phyloP scores from a whole-genome alignment of 2,113 vertebrate species.

The Dryoscopus gambensis region DNA sequence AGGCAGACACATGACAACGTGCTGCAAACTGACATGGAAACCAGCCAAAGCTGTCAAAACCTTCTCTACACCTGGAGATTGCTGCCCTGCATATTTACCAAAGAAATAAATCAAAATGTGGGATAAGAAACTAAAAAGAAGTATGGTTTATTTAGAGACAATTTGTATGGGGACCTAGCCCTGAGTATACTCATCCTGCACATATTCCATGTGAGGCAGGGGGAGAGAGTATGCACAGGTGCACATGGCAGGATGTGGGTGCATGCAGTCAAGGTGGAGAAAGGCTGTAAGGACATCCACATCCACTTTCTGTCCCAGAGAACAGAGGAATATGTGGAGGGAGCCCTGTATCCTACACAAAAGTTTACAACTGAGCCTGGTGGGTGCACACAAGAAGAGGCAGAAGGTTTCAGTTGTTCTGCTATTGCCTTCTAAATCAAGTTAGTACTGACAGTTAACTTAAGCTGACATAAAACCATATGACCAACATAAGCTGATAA shows the following conservation, averaged over 20 bases:
- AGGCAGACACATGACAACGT: not conserved
- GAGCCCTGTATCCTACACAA: not conserved
- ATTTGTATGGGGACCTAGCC: not conserved
- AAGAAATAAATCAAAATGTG: not conserved
- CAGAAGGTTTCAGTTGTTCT: not conserved
- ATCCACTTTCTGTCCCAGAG: not conserved
- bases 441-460: not conserved
- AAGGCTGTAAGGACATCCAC: not conserved
- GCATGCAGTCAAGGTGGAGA: not conserved
- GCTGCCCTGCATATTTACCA: not conserved
- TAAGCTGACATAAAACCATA: not conserved
- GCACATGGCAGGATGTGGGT: not conserved
- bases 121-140: not conserved
- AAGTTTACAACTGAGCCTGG: not conserved
- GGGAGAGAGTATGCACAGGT: not conserved
- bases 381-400: fast-evolving
- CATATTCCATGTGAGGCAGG: not conserved
- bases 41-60: not conserved
- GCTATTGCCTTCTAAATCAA: not conserved
- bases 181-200: not conserved
- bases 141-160: not conserved
- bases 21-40: not conserved
- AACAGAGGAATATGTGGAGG: not conserved
- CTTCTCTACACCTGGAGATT: not conserved
- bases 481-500: not conserved